A percentile compares a stretch with the other conserved stretches of the same genome.
Evolutionary conservation across 2,113 vertebrate genomes (phyloP).

Genomic region (Lampris megalopsis): DNA sequence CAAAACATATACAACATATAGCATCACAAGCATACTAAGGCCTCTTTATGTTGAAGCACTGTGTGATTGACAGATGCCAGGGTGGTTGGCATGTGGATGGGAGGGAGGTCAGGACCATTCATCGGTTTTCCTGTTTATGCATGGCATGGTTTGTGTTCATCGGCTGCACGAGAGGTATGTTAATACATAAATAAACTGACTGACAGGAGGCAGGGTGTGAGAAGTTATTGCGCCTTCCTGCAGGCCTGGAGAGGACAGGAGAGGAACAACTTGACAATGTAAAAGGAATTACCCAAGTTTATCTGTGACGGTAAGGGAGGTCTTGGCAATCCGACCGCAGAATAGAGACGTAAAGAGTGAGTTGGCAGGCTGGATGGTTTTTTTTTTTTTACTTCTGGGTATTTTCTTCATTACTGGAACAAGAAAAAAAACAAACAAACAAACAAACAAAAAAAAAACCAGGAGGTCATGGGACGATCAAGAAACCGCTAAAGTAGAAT

Average conservation of each 20-base stretch:
- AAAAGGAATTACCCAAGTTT: constrained; percentile 65
- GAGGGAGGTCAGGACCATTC: constrained; percentile 55
- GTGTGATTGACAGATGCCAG: constrained; percentile 64
- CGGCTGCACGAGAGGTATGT: constrained; percentile 47
- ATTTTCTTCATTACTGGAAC: no score
- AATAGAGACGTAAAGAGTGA: constrained; percentile 32
- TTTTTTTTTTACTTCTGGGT: no score
- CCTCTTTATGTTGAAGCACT: constrained; percentile 43
- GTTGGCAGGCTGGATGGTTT: background rate
- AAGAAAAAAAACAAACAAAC: no score
- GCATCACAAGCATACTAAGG: constrained; percentile 57
- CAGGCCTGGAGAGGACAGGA: background rate
- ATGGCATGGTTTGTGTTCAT: constrained; percentile 48
- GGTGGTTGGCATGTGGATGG: constrained; percentile 50
- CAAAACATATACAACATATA: constrained; percentile 62
- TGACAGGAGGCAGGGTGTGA: constrained; percentile 35
- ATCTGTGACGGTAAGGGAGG: constrained; percentile 27
- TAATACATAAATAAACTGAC: constrained; percentile 58
- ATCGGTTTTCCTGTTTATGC: constrained; percentile 77
- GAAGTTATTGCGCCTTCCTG: background rate
- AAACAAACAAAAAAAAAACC: no score
- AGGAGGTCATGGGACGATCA: no score
- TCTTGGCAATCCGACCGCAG: constrained; percentile 52
- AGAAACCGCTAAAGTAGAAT: no score
- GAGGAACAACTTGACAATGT: background rate